Base-by-base conservation (phyloP, 1,140 invertebrate genomes). In the Matsumurasca onukii region DNA sequence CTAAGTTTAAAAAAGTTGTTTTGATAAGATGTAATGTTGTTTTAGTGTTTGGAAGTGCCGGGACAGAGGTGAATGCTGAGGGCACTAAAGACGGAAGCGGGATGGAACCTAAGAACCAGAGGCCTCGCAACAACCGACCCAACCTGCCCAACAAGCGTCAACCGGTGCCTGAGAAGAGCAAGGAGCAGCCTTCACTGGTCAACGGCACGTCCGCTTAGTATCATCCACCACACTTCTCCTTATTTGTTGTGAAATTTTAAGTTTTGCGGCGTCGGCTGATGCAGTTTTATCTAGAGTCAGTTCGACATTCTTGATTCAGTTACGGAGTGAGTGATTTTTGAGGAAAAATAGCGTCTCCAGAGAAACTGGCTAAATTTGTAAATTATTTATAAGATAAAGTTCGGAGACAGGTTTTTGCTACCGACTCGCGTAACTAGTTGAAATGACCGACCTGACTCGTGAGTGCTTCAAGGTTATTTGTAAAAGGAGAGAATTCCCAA, bases 141-240 rank as follows among this genome's bases (percentile, higher is more conserved):
- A 59, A 24, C 30, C n/a, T 29, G 24, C 29, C 61, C 48, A 31
- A 22, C 22, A 69, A 59, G 62, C 62, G 68, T 17, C 62, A 30
- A 12, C 20, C 62, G 13, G n/a, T n/a, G n/a, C n/a, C n/a, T n/a
- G 68, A 69, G n/a, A 69, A 69, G 57, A 59, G 51, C 30, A 62
- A 57, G 31, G 48, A 69, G 61, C 59, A 30, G 20, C 12, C 25
- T 1, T 69, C 68, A 12, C 25, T 69, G 24, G 68, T 69, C 45
- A 69, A 69, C 34, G 68, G 68, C 15, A 69, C 68, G 3, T 69
- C 68, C 9, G 68, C 68, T 63, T 69, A 69, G 62, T 68, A 25
- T 9, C 22, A 24, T 57, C 27, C 31, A 24, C 64, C 12, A 27
- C 49, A 1, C 1, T 49, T 45, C 3, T n/a, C 1, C 62, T 2